These are phyloP conservation scores for Urosaurus nigricauda DNA, from an alignment of 2,797 vertebrate species.

Conservation along the genomic window DNA sequence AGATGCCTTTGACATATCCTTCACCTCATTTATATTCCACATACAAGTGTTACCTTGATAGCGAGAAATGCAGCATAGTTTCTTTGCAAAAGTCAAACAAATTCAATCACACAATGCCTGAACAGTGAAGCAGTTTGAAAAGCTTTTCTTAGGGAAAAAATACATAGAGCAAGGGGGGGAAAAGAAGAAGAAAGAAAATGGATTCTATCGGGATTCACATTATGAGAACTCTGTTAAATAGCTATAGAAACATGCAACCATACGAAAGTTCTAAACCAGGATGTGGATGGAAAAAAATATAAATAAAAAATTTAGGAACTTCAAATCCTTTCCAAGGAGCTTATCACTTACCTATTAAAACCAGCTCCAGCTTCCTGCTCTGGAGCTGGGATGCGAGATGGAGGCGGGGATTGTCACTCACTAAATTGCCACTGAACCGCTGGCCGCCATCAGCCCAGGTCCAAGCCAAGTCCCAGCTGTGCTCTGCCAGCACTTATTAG, in stretches of 20 bases:
- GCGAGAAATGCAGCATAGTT: constrained; percentile 16
- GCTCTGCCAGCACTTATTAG: no score
- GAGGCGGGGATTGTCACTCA: no score
- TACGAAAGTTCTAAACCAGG: background rate
- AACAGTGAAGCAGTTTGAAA: constrained; percentile 28
- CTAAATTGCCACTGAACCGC: no score
- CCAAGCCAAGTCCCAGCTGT: no score
- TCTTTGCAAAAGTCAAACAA: constrained; percentile 42
- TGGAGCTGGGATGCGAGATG: no score
- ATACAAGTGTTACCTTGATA: constrained; percentile 39
- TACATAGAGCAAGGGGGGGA: background rate
- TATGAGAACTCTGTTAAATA: background rate
- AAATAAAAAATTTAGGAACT: background rate
- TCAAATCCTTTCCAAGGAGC: background rate
- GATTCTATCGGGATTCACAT: constrained; percentile 6
- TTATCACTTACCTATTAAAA: no score
- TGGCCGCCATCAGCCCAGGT: no score
- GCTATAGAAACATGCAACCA: background rate
- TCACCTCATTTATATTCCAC: constrained; percentile 44
- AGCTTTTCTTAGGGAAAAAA: background rate
- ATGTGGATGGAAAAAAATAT: background rate
- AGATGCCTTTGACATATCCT: constrained; percentile 40
- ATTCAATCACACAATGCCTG: constrained; percentile 29
- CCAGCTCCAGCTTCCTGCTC: no score
- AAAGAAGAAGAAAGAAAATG: background rate